Evolutionary conservation across 2,888 invertebrate genomes (phyloP).

Genomic region (Thymelicus acteon): DNA sequence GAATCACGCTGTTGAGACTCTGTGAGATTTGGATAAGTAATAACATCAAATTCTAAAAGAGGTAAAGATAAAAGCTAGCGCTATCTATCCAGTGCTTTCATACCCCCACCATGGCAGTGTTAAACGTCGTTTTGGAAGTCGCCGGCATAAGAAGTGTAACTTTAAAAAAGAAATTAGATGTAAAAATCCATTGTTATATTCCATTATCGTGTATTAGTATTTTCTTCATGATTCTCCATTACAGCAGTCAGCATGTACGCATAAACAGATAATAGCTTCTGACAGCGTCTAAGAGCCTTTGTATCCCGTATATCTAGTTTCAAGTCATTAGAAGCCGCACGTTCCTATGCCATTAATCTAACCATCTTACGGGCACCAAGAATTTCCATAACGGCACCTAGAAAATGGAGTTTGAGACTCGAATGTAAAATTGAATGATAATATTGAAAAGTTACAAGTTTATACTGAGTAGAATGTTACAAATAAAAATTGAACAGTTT

Average conservation of each 20-base stretch:
- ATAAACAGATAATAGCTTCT: conserved; percentile 1
- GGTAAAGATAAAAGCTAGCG: no score
- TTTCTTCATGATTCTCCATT: not conserved
- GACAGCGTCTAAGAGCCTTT: not conserved
- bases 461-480: not conserved
- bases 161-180: no score
- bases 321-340: not conserved
- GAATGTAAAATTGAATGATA: not conserved
- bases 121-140: no score
- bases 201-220: not conserved
- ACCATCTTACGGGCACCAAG: not conserved
- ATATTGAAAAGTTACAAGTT: not conserved
- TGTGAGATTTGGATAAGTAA: no score
- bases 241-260: not conserved
- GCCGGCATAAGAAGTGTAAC: no score
- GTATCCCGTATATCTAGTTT: not conserved
- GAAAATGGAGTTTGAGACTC: not conserved
- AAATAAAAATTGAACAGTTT: no score
- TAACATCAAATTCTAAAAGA: no score
- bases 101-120: no score
- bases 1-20: no score
- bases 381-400: not conserved
- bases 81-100: no score
- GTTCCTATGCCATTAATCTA: not conserved
- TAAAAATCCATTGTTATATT: no score